Conservation (phyloP, 2,113 vertebrate species). For the Vidua chalybeata region DNA sequence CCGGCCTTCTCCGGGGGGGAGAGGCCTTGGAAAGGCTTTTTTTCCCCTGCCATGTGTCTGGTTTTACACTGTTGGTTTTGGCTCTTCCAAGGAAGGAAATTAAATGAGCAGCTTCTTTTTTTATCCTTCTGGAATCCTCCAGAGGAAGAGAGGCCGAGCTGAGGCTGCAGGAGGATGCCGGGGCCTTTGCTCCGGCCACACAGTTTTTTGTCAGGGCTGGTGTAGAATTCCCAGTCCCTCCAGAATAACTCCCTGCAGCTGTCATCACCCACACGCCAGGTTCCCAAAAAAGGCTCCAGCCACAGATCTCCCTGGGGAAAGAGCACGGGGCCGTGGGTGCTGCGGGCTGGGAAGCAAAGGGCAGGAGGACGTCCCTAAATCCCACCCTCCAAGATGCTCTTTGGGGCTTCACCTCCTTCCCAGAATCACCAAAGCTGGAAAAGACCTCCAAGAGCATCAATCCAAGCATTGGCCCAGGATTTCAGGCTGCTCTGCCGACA, state of each 20-base stretch:
- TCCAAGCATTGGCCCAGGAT: not conserved
- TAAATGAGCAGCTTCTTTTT: slow-evolving; percentile 50
- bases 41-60: slow-evolving; percentile 28
- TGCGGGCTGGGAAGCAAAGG: not conserved
- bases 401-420: not conserved
- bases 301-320: not conserved
- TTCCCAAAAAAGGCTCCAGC: not conserved
- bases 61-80: slow-evolving; percentile 58
- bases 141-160: slow-evolving; percentile 13
- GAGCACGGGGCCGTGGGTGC: not conserved
- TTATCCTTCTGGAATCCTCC: slow-evolving; percentile 38
- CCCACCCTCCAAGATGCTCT: not conserved
- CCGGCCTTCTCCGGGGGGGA: not conserved
- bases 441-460: not conserved
- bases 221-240: not conserved
- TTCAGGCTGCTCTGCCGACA: not conserved
- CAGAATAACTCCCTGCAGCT: slow-evolving; percentile 4
- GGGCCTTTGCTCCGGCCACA: not conserved
- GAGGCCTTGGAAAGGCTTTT: not conserved
- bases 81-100: slow-evolving; percentile 44
- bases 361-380: not conserved
- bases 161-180: not conserved
- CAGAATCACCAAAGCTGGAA: not conserved
- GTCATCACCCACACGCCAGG: slow-evolving; percentile 32
- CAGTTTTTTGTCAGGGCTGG: not conserved